phyloP scores from a whole-genome alignment of 2,888 invertebrate species.

The Venustoraphidia nigricollis region DNA sequence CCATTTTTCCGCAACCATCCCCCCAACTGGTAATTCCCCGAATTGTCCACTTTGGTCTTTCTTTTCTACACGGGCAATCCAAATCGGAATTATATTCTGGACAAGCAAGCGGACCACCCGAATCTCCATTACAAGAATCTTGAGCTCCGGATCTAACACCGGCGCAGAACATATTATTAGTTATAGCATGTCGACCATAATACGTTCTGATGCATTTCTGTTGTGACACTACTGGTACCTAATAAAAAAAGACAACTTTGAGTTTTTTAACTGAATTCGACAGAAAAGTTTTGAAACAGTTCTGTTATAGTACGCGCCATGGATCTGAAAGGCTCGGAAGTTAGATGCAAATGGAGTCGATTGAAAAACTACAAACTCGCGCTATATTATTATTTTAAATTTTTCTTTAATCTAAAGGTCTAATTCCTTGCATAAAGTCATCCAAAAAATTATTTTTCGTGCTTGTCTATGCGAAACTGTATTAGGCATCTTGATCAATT shows the following conservation, averaged over 20 bases:
- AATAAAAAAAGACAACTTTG: constrained; percentile 12
- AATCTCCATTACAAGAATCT: constrained; percentile 87
- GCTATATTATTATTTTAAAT: no score
- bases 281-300: no score
- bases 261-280: no score
- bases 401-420: no score
- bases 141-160: constrained; percentile 66
- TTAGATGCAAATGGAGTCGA: no score
- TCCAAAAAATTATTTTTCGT: no score
- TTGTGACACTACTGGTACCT: constrained; percentile 75
- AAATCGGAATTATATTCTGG: constrained; percentile 13
- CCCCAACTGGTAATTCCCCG: constrained; percentile 87
- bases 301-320: no score
- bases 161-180: constrained; percentile 86
- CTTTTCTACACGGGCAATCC: constrained; percentile 24
- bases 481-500: no score
- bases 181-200: constrained; percentile 74
- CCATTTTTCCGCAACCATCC: constrained; percentile 88
- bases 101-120: constrained; percentile 55
- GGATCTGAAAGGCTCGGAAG: no score
- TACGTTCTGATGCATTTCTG: constrained; percentile 56
- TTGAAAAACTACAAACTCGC: no score
- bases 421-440: no score
- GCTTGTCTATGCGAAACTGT: no score
- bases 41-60: constrained; percentile 20